Evolutionary conservation across 2,113 vertebrate species (phyloP).

Genomic region (Notarius lentiginosus): DNA sequence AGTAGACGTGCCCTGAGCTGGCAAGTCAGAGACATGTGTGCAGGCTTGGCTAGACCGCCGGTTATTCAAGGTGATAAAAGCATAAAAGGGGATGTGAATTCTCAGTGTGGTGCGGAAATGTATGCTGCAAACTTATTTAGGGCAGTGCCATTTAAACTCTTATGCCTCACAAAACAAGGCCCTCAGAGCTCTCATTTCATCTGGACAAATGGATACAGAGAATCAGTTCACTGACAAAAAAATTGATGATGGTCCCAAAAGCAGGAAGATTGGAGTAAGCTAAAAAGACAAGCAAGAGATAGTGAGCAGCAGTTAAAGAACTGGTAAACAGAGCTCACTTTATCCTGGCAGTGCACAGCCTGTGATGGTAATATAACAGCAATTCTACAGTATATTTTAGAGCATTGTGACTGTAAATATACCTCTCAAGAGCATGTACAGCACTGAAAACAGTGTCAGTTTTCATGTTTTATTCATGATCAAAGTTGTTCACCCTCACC

Average conservation of each 20-base stretch:
- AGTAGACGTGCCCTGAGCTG: constrained; percentile 60
- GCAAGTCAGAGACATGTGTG: constrained; percentile 56
- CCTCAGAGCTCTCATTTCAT: constrained; percentile 54
- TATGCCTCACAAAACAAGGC: constrained; percentile 42
- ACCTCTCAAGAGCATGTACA: constrained; percentile 35
- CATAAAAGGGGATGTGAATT: constrained; percentile 77
- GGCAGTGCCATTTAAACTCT: constrained; percentile 56
- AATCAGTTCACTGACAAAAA: constrained; percentile 49
- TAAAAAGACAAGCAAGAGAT: constrained; percentile 26
- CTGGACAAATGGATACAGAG: constrained; percentile 62
- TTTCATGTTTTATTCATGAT: constrained; percentile 68
- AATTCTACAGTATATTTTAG: constrained; percentile 23
- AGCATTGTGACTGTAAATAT: constrained; percentile 22
- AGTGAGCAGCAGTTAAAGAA: constrained; percentile 33
- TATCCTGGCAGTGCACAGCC: constrained; percentile 2
- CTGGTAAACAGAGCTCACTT: constrained; percentile 38
- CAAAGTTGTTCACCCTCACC: constrained; percentile 61
- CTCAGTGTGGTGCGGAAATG: constrained; percentile 67
- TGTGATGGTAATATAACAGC: constrained; percentile 18
- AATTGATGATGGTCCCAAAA: constrained; percentile 58
- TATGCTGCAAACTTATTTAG: constrained; percentile 71
- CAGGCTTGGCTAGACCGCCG: constrained; percentile 65
- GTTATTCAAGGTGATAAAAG: constrained; percentile 78
- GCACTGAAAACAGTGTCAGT: constrained; percentile 52
- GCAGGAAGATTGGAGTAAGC: constrained; percentile 50